Percentiles rank a stretch among this genome's conserved stretches.
Evolutionary conservation across 2,888 invertebrate genomes (phyloP).

Genomic region (Erpobdella octoculata): DNA sequence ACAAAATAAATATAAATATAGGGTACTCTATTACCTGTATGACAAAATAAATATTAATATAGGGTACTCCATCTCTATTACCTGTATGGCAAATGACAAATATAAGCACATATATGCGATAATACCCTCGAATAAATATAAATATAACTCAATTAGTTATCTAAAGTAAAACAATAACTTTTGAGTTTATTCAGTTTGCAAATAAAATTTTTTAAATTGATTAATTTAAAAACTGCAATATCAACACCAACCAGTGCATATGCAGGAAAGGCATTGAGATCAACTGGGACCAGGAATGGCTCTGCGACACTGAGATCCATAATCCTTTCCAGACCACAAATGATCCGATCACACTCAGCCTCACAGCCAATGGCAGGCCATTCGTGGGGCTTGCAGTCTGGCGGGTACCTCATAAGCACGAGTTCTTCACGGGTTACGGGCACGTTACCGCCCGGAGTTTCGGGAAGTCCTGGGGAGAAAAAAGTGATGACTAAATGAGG

Average conservation of each 20-base stretch:
- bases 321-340: slow-evolving; percentile 56
- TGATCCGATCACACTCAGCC: slow-evolving; percentile 66
- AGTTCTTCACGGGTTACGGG: slow-evolving; percentile 70
- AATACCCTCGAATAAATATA: too few species aligned
- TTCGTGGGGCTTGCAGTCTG: slow-evolving; percentile 65
- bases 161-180: too few species aligned
- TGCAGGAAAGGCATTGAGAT: slow-evolving; percentile 77
- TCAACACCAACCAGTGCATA: slow-evolving; percentile 62
- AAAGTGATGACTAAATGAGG: neutral
- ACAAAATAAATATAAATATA: too few species aligned
- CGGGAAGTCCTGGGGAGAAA: slow-evolving; percentile 38
- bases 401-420: slow-evolving; percentile 62
- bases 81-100: too few species aligned
- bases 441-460: slow-evolving; percentile 61
- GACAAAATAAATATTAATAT: too few species aligned
- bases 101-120: too few species aligned
- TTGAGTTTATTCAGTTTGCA: neutral
- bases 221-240: neutral
- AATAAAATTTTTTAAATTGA: neutral
- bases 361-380: slow-evolving; percentile 78
- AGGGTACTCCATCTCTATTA: too few species aligned
- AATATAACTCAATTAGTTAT: too few species aligned
- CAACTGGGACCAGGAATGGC: slow-evolving; percentile 86
- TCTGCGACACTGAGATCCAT: slow-evolving; percentile 86
- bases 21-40: too few species aligned